Percentiles rank a stretch among this genome's conserved stretches.
phyloP scores from a whole-genome alignment of 2,888 invertebrate genomes.

The Drosophila differens region DNA sequence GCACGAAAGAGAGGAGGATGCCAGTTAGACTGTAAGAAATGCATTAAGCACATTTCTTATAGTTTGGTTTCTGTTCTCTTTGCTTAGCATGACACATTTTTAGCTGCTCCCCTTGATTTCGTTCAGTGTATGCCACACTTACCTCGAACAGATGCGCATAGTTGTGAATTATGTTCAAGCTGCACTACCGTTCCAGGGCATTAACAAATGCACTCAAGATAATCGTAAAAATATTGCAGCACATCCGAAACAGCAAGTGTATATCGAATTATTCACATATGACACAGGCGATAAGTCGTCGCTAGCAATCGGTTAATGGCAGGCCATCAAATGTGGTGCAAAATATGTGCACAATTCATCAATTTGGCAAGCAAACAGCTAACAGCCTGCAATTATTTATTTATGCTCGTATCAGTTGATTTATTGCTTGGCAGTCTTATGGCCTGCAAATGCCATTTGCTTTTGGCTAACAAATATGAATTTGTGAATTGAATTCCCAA shows the following conservation, averaged over 20 bases:
- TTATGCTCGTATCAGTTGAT: background rate
- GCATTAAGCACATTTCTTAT: background rate
- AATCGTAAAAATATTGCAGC: background rate
- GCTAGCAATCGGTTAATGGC: background rate
- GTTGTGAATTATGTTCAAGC: slow-evolving; percentile 20
- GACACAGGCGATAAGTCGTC: background rate
- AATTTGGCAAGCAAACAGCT: background rate
- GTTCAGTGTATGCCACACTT: slow-evolving; percentile 3
- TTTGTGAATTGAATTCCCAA: background rate
- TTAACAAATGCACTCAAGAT: slow-evolving; percentile 22
- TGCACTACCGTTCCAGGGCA: background rate
- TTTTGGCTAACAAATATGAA: background rate
- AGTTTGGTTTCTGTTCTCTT: background rate
- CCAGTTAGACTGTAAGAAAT: slow-evolving; percentile 26
- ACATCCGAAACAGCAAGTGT: slow-evolving; percentile 6
- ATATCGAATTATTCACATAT: background rate
- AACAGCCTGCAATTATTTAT: background rate
- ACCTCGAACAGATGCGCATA: slow-evolving; percentile 17
- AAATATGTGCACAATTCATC: background rate
- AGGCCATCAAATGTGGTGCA: background rate
- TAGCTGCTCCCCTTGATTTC: background rate
- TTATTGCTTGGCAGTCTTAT: background rate
- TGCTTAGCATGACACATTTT: background rate
- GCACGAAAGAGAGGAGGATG: slow-evolving; percentile 25
- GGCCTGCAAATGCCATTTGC: background rate